Conservation (phyloP, 2,888 invertebrate genomes). For the Celastrina argiolus region DNA sequence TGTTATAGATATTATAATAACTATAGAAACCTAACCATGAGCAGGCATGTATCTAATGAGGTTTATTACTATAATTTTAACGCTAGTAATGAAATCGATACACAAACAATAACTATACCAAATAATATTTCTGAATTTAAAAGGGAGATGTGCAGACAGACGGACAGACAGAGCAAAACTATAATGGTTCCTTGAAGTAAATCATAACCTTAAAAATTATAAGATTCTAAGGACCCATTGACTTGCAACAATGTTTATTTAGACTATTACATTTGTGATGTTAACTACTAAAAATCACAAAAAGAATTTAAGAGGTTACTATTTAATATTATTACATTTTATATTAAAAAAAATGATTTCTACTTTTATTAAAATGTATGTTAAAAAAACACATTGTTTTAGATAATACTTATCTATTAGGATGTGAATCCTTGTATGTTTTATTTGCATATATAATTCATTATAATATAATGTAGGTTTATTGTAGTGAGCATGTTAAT, state of each 20-base stretch:
- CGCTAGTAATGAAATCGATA: no score
- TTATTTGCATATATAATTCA: neutral
- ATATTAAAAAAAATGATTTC: neutral
- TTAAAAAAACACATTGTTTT: neutral
- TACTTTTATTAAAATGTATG: neutral
- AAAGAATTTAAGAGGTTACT: no score
- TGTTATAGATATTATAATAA: no score
- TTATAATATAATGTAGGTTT: neutral
- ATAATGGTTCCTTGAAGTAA: no score
- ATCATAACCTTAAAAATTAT: conserved; percentile 2
- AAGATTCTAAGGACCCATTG: neutral
- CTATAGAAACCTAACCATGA: no score
- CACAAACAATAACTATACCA: no score
- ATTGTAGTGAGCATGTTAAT: neutral
- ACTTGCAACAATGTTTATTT: neutral
- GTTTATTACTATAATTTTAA: no score
- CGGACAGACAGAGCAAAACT: no score
- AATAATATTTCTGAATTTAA: no score
- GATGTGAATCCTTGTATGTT: neutral
- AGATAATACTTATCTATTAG: neutral
- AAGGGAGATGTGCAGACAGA: no score
- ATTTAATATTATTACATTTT: neutral
- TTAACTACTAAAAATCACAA: neutral
- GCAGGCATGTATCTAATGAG: no score
- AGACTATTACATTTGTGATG: neutral